A percentile compares a stretch with the other conserved stretches of the same genome.
Conservation (phyloP, 2,797 vertebrate species). For the Carduelis carduelis region DNA sequence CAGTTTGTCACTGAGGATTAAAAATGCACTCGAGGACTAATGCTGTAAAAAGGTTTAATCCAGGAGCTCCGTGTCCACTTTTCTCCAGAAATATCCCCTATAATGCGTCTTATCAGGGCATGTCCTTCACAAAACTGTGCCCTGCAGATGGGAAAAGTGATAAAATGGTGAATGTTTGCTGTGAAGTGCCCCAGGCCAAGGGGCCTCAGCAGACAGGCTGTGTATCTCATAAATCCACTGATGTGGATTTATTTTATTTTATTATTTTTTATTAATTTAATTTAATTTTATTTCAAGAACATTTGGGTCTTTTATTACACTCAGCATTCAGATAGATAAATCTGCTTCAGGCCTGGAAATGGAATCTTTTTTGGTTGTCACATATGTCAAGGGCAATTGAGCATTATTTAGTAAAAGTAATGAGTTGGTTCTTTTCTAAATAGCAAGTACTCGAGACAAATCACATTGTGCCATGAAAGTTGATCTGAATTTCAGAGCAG, state of each 20-base stretch:
- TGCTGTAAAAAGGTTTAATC: constrained; percentile 35
- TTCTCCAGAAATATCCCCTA: neutral
- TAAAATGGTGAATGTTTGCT: neutral
- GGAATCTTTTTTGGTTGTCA: neutral
- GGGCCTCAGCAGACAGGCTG: neutral
- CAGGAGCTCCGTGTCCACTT: neutral
- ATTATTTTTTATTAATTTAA: too few relatives aligned
- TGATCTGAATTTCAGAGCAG: neutral
- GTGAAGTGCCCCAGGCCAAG: neutral
- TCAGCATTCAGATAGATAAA: neutral
- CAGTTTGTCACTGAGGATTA: constrained; percentile 6
- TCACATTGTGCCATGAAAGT: rapidly evolving
- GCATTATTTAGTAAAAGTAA: neutral
- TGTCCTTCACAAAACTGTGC: neutral
- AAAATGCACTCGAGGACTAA: neutral
- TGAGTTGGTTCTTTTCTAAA: neutral
- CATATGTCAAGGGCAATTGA: neutral
- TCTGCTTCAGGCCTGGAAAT: neutral
- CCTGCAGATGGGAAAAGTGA: neutral
- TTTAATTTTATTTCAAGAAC: neutral
- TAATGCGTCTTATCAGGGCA: neutral
- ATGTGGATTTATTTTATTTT: too few relatives aligned
- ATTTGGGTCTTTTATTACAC: neutral
- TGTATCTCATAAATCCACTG: neutral
- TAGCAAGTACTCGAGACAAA: neutral